A percentile compares a stretch with the other conserved stretches of the same genome.
phyloP scores from a whole-genome alignment of 2,888 invertebrate genomes.

The Cheilosia impressa region DNA sequence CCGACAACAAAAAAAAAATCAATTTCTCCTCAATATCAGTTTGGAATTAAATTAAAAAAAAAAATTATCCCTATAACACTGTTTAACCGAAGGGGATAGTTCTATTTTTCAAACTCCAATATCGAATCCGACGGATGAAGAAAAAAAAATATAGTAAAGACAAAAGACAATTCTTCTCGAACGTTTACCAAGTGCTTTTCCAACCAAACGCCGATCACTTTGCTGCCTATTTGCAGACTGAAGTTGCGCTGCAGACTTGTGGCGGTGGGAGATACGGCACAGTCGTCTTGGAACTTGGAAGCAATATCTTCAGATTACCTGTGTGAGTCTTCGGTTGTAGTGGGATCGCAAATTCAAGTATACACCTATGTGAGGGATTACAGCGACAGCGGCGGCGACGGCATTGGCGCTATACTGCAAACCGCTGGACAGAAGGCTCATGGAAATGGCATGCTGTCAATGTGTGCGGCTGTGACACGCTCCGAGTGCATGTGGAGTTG shows the following conservation, averaged over 20 bases:
- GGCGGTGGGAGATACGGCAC: slow-evolving; percentile 61
- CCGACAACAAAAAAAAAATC: slow-evolving; percentile 9
- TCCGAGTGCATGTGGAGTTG: slow-evolving; percentile 69
- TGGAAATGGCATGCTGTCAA: slow-evolving; percentile 65
- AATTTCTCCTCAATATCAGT: neutral
- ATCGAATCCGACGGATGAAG: slow-evolving; percentile 38
- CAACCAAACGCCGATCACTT: slow-evolving; percentile 79
- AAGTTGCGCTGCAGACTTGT: slow-evolving; percentile 78
- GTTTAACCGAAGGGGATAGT: neutral
- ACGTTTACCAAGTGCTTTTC: slow-evolving; percentile 66
- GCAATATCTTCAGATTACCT: slow-evolving; percentile 17
- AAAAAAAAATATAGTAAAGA: slow-evolving; percentile 28
- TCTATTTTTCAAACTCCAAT: neutral
- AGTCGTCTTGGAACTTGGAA: slow-evolving; percentile 31
- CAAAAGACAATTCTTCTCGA: slow-evolving; percentile 32
- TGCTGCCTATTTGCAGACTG: slow-evolving; percentile 83
- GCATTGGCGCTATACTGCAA: slow-evolving; percentile 72
- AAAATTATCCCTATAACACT: slow-evolving; percentile 9
- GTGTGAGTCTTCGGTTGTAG: slow-evolving; percentile 32
- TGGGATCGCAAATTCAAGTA: slow-evolving; percentile 63
- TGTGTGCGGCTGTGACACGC: slow-evolving; percentile 49
- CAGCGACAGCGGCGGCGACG: slow-evolving; percentile 42
- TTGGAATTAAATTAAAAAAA: neutral
- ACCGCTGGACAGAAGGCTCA: slow-evolving; percentile 61
- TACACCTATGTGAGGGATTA: slow-evolving; percentile 26